Evolutionary conservation across 2,888 invertebrate species (phyloP).

Genomic region (Thymelicus sylvestris): DNA sequence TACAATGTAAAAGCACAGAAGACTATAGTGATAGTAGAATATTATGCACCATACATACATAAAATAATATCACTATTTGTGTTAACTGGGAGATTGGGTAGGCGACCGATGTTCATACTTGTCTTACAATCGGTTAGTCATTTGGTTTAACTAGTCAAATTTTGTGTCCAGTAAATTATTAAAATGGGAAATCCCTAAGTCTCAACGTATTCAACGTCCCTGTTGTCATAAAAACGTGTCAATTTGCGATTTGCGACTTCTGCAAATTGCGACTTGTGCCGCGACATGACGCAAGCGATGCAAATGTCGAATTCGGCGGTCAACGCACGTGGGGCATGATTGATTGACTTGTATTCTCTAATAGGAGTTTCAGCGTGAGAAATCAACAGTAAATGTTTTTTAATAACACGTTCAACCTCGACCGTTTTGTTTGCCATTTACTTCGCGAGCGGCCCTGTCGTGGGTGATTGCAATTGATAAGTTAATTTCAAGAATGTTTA

Average conservation of each 20-base stretch:
- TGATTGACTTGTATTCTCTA: constrained; percentile 25
- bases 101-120: too few species aligned
- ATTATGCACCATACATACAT: too few species aligned
- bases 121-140: too few species aligned
- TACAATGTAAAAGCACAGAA: too few species aligned
- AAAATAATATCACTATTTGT: too few species aligned
- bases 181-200: too few species aligned
- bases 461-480: constrained; percentile 8
- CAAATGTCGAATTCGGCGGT: constrained; percentile 40
- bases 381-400: constrained; percentile 22
- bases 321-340: constrained; percentile 33
- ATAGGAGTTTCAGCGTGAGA: constrained; percentile 30
- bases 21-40: too few species aligned
- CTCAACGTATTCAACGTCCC: too few species aligned
- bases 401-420: constrained; percentile 18
- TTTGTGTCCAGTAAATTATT: too few species aligned
- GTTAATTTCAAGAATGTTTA: constrained; percentile 13
- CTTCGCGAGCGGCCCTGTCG: constrained; percentile 4
- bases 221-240: not conserved
- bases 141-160: too few species aligned
- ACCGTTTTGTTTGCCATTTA: constrained; percentile 22
- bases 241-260: too few species aligned
- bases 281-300: constrained; percentile 35
- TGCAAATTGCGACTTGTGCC: not conserved
- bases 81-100: too few species aligned